Evolutionary conservation across 2,797 vertebrate species (phyloP).

Genomic region (Pachyuromys duprasi): DNA sequence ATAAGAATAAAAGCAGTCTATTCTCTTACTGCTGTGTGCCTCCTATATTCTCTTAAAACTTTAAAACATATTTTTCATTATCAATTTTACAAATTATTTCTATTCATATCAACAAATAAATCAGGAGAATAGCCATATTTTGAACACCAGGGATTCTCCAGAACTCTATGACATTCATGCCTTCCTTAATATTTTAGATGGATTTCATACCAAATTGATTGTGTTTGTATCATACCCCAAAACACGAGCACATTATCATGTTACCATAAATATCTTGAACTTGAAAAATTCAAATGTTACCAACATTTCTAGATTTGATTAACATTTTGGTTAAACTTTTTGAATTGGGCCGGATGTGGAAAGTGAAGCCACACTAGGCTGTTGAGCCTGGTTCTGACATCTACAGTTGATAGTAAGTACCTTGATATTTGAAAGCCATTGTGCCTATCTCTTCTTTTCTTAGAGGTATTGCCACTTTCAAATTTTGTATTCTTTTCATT

Average conservation of each 20-base stretch:
- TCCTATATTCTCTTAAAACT: neutral
- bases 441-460: neutral
- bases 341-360: neutral
- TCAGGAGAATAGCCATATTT: constrained; percentile 40
- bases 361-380: neutral
- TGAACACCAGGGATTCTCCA: neutral
- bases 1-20: constrained; percentile 58
- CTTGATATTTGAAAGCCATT: neutral
- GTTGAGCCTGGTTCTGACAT: neutral
- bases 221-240: neutral
- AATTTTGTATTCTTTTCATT: neutral
- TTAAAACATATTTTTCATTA: constrained; percentile 39
- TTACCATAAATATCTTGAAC: neutral
- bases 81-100: constrained; percentile 38
- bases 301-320: neutral
- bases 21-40: neutral
- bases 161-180: neutral
- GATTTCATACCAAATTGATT: neutral
- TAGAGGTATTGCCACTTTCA: neutral
- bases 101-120: constrained; percentile 22
- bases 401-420: neutral
- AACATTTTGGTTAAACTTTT: neutral
- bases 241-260: neutral
- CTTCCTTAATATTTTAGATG: constrained; percentile 35
- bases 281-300: neutral